Base-by-base conservation (phyloP, 2,888 invertebrate species). In the Antitype chi region DNA sequence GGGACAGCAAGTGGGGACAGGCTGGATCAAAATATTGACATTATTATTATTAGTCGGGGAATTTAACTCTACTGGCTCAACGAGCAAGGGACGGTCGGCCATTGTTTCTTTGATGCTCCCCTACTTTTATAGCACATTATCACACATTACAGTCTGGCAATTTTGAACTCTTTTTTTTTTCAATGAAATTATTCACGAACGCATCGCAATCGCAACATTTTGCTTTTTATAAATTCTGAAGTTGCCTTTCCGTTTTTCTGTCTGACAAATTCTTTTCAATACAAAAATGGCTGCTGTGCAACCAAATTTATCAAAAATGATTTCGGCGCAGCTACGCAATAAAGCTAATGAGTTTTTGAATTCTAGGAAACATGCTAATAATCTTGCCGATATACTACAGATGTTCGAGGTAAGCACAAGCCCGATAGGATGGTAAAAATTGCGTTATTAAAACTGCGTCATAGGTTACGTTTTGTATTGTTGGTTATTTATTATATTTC, bases 311-410 rank as follows among this genome's bases (percentile, higher is more conserved):
- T 87, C 94, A 82, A 97, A 97, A 97, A 97, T 96, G 95, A 96
- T 97, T 92, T 97, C 97, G 73, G 97, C 97, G 90, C 96, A 97
- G 89, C 94, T 98, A 85, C 97, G 98, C 82, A 95, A 95, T 88
- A 98, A 98, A 92, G 98, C 98, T 66, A 97, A 97, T 88, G 98
- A 98, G 90, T 98, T 98, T 94, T 94, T 98, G 70, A 97, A 97
- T 87, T 97, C 97, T 52, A 96, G 97, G 85, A 97, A 97, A 93
- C 94, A 98, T 95, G 97, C 97, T 20, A 97, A 98, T 90, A 97
- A 97, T 91, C 96, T 98, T 85, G 96, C 97, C 70, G 97, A 98
- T 90, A 97, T 98, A 84, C 95, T 98, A 81, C 96, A 97, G 87
- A 97, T 97, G 96, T 98, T 98, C 92, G 97, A 98, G 95, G 98